phyloP scores from a whole-genome alignment of 2,888 invertebrate genomes.

The Acronicta aceris region DNA sequence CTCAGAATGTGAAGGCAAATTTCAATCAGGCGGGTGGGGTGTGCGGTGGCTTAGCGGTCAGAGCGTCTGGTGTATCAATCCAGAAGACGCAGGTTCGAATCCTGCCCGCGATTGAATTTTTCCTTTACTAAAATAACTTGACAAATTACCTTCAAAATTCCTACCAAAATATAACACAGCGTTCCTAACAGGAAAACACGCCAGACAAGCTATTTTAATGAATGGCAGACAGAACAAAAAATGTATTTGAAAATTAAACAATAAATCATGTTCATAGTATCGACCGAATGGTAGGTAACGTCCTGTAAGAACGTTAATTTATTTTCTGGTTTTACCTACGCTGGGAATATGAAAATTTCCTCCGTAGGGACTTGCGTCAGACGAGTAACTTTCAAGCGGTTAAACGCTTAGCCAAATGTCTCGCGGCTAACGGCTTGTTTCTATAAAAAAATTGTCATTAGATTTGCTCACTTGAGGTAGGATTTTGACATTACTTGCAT shows the following conservation, averaged over 20 bases:
- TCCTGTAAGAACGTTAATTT: conserved; percentile 74
- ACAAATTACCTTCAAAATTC: too few relatives aligned
- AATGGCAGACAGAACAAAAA: conserved; percentile 49
- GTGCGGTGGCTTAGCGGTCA: too few relatives aligned
- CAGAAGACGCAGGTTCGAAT: too few relatives aligned
- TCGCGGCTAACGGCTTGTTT: background rate
- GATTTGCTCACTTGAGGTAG: too few relatives aligned
- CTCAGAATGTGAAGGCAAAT: too few relatives aligned
- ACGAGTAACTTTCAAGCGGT: conserved; percentile 26
- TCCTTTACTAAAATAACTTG: too few relatives aligned
- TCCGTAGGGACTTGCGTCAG: conserved; percentile 53
- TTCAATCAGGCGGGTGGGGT: too few relatives aligned
- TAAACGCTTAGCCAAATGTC: background rate
- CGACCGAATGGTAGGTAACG: conserved; percentile 56
- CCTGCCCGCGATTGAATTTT: too few relatives aligned
- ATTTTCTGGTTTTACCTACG: conserved; percentile 63
- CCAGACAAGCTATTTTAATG: conserved; percentile 27
- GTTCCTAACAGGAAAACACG: background rate
- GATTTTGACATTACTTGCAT: too few relatives aligned
- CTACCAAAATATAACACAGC: background rate
- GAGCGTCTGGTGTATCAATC: too few relatives aligned
- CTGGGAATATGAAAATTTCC: conserved; percentile 70
- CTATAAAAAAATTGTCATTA: too few relatives aligned
- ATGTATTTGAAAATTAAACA: conserved; percentile 62
- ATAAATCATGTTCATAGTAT: conserved; percentile 64